These are phyloP conservation scores for Hyposmocoma kahamanoa DNA, from an alignment of 1,140 invertebrate species.

Conservation along the genomic window DNA sequence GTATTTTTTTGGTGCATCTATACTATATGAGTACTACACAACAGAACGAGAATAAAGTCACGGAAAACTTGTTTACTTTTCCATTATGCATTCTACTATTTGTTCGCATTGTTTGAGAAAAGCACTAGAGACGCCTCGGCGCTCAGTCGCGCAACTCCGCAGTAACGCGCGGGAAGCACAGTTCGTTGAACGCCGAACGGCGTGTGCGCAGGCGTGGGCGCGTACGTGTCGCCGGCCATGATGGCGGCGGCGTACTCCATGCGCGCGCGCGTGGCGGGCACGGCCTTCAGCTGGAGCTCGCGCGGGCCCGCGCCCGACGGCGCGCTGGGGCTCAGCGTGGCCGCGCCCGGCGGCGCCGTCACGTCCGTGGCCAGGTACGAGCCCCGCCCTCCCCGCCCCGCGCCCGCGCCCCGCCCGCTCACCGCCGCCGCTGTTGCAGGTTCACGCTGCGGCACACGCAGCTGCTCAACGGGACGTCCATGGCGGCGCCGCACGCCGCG, in stretches of 20 bases:
- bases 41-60: too few relatives aligned
- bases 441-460: constrained; percentile 92
- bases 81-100: too few relatives aligned
- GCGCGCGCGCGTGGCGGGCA: constrained; percentile 86
- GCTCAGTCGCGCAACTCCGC: too few relatives aligned
- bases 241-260: constrained; percentile 96
- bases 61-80: too few relatives aligned
- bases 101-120: too few relatives aligned
- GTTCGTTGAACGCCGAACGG: too few relatives aligned
- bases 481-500: constrained; percentile 96
- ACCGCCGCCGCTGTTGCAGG: constrained; percentile 74
- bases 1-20: too few relatives aligned
- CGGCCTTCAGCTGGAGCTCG: constrained; percentile 96
- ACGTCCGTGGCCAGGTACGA: constrained; percentile 93
- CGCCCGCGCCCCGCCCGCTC: background rate
- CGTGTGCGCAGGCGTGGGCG: constrained; percentile 84
- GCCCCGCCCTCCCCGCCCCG: constrained; percentile 54
- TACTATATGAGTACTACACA: too few relatives aligned
- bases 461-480: constrained; percentile 97
- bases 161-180: too few relatives aligned
- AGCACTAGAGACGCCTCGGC: too few relatives aligned
- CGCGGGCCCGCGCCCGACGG: constrained; percentile 93
- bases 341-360: constrained; percentile 97
- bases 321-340: constrained; percentile 89
- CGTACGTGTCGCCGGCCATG: constrained; percentile 98